Evolutionary conservation across 2,113 vertebrate genomes (phyloP), one percentile per base, ranked within the genome.

Genomic region (Etheostoma spectabile): DNA sequence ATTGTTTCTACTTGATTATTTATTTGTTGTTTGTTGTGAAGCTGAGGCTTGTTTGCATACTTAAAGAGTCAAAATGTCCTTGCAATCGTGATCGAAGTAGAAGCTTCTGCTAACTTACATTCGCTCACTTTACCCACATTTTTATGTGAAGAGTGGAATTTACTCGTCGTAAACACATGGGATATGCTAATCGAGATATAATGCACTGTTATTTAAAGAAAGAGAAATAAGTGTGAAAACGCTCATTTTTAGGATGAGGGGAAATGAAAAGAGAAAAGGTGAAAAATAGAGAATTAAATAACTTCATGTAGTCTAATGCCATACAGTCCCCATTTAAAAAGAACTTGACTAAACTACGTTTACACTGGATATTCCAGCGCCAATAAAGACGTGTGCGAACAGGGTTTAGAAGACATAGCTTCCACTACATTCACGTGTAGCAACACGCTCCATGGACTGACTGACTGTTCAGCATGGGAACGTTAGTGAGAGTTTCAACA

Each of bases 401-500:
- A 49, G 5, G 13, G 8, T 21, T 64, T n/a, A 16, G 22, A 19
- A 49, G 24, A 22, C 3, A 30, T 42, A 0, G 5, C 4, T 14
- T 18, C 35, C 16, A 12, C 14, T 30, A 14, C 19, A 56, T 30
- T 33, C 3, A 1, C n/a, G 12, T 52, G 65, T 51, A 33, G 21
- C 60, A 69, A 33, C 59, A 21, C 4, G 6, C 35, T 35, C 38
- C 27, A 2, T 21, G 18, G n/a, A 33, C 60, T 80, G 77, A 66
- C 33, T 38, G 38, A 14, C 13, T 38, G 27, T 33, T 42, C 8
- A 56, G 42, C 22, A 30, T 0, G 27, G 16, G 30, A 8, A 4
- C 0, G 18, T 24, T 22, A 11, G 35, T n/a, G n/a, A 15, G 6
- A 2, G 74, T 0, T 86, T 92, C 89, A 92, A 91, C 52, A 93